A percentile compares a stretch with the other conserved stretches of the same genome.
These are phyloP conservation scores for Ammodytes dubius DNA, from an alignment of 2,113 vertebrate species.

Conservation along the genomic window DNA sequence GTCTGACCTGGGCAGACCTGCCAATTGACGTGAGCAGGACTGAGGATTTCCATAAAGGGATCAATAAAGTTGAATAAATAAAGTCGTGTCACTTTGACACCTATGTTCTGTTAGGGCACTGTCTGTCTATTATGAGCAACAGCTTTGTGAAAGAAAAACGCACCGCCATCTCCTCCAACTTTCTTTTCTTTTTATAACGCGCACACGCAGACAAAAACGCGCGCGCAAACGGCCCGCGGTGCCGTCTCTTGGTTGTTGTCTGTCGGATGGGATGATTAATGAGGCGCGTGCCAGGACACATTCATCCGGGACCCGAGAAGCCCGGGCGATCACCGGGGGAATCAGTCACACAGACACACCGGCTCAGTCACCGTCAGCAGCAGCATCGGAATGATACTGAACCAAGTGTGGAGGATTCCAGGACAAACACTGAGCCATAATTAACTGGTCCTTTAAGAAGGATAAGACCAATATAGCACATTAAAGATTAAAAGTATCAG, in stretches of 20 bases:
- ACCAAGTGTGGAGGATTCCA: slow-evolving; percentile 22
- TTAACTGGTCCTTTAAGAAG: neutral
- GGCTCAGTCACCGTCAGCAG: slow-evolving; percentile 57
- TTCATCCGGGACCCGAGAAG: slow-evolving; percentile 66
- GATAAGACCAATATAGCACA: neutral
- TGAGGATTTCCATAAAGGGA: slow-evolving; percentile 47
- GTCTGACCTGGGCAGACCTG: slow-evolving; percentile 23
- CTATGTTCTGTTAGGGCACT: slow-evolving; percentile 15
- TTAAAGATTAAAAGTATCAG: neutral
- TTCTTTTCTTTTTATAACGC: neutral
- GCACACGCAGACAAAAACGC: neutral
- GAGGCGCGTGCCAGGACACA: slow-evolving; percentile 67
- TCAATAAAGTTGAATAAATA: slow-evolving; percentile 48
- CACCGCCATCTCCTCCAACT: neutral
- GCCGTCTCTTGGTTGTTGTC: slow-evolving; percentile 40
- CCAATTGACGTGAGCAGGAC: neutral
- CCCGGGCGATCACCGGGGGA: slow-evolving; percentile 58
- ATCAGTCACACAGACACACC: slow-evolving; percentile 54
- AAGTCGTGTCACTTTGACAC: slow-evolving; percentile 11
- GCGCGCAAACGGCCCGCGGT: slow-evolving; percentile 7
- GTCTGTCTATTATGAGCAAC: neutral
- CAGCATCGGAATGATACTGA: slow-evolving; percentile 28
- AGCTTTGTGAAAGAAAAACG: slow-evolving; percentile 1
- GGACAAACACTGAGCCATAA: neutral
- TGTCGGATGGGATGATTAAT: slow-evolving; percentile 77